Evolutionary conservation across 2,888 invertebrate genomes (phyloP), one percentile per base, ranked within the genome.

Genomic region (Machimus rusticus): DNA sequence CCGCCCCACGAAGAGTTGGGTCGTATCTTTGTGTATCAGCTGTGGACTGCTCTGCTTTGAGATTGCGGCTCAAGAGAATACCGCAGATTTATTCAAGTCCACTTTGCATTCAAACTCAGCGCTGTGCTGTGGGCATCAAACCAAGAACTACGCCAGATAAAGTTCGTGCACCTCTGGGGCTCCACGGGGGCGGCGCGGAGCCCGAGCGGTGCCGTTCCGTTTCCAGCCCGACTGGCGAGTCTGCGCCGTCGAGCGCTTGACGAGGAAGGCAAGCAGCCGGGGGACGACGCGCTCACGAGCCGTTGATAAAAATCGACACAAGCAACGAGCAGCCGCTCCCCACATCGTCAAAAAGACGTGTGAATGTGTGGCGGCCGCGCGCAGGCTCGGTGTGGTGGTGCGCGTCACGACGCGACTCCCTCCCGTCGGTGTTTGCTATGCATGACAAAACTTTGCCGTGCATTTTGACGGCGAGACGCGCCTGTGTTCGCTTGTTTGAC

Each of bases 361-460:
- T 28, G 66, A 12, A n/a, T 66, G 66, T 66, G 66, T 23, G 6
- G 19, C 6, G 19, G n/a, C 4, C 2, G 55, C 5, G n/a, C 19
- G 23, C 57, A 9, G 57, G 12, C 57, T 19, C 51, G 16, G n/a
- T 51, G 51, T 51, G 51, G 51, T 51, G 57, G n/a, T 16, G 16
- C 23, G 57, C 19, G 23, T 3, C 3, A 28, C 19, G 23, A 1
- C 3, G 51, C 3, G 9, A 14, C 43, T 43, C 43, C n/a, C 51
- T 51, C n/a, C 46, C 14, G 12, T 9, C 2, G 23, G 66, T 57
- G 57, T 19, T 57, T 2, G 28, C 66, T 14, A 12, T 66, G 82
- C 82, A 82, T 82, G 82, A 82, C 82, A 82, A 82, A 82, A 82
- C 82, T 79, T 79, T 82, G 82, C 57, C 66, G 16, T 66, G 66